A percentile compares a stretch with the other conserved stretches of the same genome.
phyloP scores from a whole-genome alignment of 1,140 invertebrate genomes.

The Drosophila bipectinata region DNA sequence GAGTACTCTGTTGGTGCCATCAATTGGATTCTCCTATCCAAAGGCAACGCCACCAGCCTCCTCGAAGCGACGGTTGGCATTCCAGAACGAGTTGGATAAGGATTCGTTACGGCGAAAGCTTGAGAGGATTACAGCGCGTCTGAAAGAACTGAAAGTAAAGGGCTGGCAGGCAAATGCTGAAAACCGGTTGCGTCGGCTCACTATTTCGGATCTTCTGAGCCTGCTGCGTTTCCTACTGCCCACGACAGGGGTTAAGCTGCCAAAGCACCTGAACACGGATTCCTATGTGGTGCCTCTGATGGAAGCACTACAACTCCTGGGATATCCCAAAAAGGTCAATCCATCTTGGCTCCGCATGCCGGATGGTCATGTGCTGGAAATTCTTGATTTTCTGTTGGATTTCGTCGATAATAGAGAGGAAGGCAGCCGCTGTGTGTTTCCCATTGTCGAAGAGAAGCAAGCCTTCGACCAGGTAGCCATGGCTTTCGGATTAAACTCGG shows the following conservation, averaged over 20 bases:
- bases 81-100: constrained; percentile 1
- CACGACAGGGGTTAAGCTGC: constrained; percentile 1
- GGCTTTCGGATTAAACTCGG: background rate
- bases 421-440: background rate
- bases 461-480: background rate
- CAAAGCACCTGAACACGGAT: constrained; percentile 10
- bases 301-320: constrained; percentile 30
- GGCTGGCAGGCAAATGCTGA: constrained; percentile 15
- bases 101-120: constrained; percentile 22
- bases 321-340: constrained; percentile 34
- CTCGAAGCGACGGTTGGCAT: constrained; percentile 18
- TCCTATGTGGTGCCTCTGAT: constrained; percentile 32
- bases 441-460: constrained; percentile 2
- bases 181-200: constrained; percentile 22
- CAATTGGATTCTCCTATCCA: constrained; percentile 40
- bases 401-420: constrained; percentile 1
- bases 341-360: constrained; percentile 33
- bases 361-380: constrained; percentile 17
- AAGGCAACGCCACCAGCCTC: constrained; percentile 16
- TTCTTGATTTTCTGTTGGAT: constrained; percentile 56
- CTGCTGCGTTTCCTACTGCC: constrained; percentile 27
- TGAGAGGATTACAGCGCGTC: constrained; percentile 6
- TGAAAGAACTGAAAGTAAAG: background rate
- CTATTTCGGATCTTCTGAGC: constrained; percentile 43
- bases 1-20: constrained; percentile 23